Evolutionary conservation across 2,797 vertebrate genomes (phyloP).

Genomic region (Lycodopsis pacificus): DNA sequence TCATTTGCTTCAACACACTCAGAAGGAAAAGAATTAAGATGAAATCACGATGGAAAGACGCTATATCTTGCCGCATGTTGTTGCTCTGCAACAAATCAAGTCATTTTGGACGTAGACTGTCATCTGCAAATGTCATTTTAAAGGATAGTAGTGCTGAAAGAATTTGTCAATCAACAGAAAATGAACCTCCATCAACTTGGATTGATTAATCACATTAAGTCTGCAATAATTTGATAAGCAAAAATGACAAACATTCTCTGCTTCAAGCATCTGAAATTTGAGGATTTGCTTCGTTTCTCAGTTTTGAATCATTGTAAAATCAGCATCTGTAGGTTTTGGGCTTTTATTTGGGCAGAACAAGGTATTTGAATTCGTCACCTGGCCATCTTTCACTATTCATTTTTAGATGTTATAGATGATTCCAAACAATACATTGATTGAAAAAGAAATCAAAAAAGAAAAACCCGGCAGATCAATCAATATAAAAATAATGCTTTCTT

Average conservation of each 20-base stretch:
- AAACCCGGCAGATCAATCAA: not conserved
- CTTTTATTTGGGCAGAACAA: not conserved
- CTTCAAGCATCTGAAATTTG: not conserved
- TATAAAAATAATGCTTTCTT: not conserved
- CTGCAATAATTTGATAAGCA: not conserved
- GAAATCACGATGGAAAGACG: constrained; percentile 25
- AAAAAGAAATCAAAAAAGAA: not conserved
- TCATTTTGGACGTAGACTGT: not conserved
- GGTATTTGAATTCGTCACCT: not conserved
- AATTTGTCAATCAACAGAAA: not conserved
- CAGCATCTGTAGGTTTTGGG: not conserved
- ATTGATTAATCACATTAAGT: not conserved
- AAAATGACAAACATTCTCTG: not conserved
- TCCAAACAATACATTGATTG: not conserved
- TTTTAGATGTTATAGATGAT: not conserved
- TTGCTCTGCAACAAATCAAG: constrained; percentile 6
- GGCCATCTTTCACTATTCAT: not conserved
- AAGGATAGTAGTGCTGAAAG: not conserved
- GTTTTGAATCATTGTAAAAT: not conserved
- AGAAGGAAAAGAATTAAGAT: constrained; percentile 28
- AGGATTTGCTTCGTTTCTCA: not conserved
- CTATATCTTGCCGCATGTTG: constrained; percentile 3
- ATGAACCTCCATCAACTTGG: not conserved
- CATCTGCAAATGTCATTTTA: constrained; percentile 3
- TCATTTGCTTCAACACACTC: constrained; percentile 46